phyloP scores from a whole-genome alignment of 2,888 invertebrate genomes.

The Opisthograptis luteolata region DNA sequence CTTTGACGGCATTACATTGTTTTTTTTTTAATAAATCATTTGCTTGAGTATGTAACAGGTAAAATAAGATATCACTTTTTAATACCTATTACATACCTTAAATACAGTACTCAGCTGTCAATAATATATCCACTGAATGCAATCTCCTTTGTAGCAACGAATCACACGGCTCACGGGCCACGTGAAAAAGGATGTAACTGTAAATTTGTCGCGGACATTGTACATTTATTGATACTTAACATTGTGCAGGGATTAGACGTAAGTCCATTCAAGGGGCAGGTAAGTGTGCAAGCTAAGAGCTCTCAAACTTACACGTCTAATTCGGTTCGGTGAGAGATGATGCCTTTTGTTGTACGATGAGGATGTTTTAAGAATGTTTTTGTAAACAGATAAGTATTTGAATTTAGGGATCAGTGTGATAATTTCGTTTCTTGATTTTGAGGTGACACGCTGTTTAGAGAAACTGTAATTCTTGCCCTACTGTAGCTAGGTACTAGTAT shows the following conservation, averaged over 20 bases:
- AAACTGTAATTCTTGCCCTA: too few relatives aligned
- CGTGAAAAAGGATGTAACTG: conserved; percentile 65
- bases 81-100: too few relatives aligned
- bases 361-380: conserved; percentile 28
- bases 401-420: conserved; percentile 1
- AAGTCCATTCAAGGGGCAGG: conserved; percentile 69
- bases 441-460: not conserved
- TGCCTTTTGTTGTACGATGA: conserved; percentile 31
- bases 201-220: conserved; percentile 71
- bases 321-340: conserved; percentile 63
- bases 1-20: too few relatives aligned
- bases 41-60: too few relatives aligned
- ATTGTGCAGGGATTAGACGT: conserved; percentile 71
- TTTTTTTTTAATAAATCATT: too few relatives aligned
- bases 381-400: conserved; percentile 19
- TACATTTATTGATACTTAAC: conserved; percentile 62
- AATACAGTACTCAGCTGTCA: not conserved
- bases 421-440: not conserved
- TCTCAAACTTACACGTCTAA: conserved; percentile 37
- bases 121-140: conserved; percentile 37
- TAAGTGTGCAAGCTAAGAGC: conserved; percentile 57
- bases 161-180: conserved; percentile 59
- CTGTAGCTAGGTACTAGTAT: too few relatives aligned
- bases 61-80: too few relatives aligned
- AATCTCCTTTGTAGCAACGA: conserved; percentile 49